Evolutionary conservation across 2,888 invertebrate species (phyloP), one percentile per base, ranked within the genome.

Genomic region (Drosophila basisetae): DNA sequence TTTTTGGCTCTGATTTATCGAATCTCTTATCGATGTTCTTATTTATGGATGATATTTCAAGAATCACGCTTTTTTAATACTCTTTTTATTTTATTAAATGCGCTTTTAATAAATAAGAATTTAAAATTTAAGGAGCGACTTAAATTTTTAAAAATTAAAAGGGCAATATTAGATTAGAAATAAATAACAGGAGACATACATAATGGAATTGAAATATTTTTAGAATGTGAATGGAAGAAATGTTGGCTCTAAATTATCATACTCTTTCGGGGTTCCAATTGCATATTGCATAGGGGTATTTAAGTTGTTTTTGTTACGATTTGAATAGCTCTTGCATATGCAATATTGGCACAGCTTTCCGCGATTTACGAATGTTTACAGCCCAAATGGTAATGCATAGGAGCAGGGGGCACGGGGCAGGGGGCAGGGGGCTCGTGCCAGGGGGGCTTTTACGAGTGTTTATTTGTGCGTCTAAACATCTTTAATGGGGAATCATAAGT

Each of bases 391-490:
- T 56, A 71, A 28, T 28, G 16, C 49, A 28, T 10, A 28, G 18
- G 18, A 37, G 18, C 35, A 2, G 11, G 10, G n/a, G 33, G 4
- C 16, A 35, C 16, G 13, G 4, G 35, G 35, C 13, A 2, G 54
- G 35, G 2, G 50, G 41, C 53, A 66, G 70, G 22, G 55, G 61
- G 30, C 18, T 47, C 28, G 53, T 41, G 35, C 37, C 47, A 60
- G 66, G 74, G 73, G 72, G 66, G 73, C 47, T 68, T 67, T 64
- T 58, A 71, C 72, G 89, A 86, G 85, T 90, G 87, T 90, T 87
- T 87, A 83, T 87, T 90, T 87, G 87, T 89, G 80, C 82, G 77
- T 82, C 84, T 81, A 90, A 90, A 90, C 81, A 89, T 65, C 75
- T 88, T 82, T 86, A 83, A 86, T 89, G 76, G 87, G 82, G 68